These are phyloP conservation scores for Campylomormyrus numenius DNA, from an alignment of 2,113 vertebrate genomes.

Conservation along the genomic window DNA sequence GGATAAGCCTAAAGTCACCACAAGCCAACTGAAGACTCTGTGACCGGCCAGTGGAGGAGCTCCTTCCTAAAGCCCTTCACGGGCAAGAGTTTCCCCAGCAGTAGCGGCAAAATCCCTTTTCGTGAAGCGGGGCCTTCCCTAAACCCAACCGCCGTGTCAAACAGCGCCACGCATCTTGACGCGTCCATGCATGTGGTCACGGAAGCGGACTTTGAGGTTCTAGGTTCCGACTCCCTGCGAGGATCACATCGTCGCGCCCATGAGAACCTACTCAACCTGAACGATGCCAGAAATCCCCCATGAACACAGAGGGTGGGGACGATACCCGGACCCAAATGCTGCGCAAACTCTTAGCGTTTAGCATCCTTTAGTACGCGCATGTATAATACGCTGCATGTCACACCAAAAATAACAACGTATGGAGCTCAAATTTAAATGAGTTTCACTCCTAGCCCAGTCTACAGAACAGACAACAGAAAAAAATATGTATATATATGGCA, in stretches of 20 bases:
- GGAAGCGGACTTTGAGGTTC: background rate
- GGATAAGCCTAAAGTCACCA: background rate
- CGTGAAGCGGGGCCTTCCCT: background rate
- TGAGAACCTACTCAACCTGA: background rate
- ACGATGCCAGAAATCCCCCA: background rate
- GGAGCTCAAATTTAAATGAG: background rate
- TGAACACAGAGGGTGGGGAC: background rate
- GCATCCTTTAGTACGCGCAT: background rate
- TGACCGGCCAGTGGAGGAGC: background rate
- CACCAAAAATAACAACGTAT: background rate
- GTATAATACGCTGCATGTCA: background rate
- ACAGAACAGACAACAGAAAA: background rate
- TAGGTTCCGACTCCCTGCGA: background rate
- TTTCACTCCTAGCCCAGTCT: background rate
- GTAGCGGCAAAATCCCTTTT: conserved; percentile 8
- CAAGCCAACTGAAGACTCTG: background rate
- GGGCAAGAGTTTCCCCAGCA: background rate
- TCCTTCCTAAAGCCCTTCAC: background rate
- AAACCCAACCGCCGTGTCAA: background rate
- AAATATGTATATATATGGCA: background rate
- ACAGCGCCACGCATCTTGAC: background rate
- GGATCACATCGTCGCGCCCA: background rate
- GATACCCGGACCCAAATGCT: background rate
- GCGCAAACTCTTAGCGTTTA: background rate
- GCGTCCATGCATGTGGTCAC: background rate